Base-by-base conservation (phyloP, 2,113 vertebrate species). In the Etheostoma cragini region DNA sequence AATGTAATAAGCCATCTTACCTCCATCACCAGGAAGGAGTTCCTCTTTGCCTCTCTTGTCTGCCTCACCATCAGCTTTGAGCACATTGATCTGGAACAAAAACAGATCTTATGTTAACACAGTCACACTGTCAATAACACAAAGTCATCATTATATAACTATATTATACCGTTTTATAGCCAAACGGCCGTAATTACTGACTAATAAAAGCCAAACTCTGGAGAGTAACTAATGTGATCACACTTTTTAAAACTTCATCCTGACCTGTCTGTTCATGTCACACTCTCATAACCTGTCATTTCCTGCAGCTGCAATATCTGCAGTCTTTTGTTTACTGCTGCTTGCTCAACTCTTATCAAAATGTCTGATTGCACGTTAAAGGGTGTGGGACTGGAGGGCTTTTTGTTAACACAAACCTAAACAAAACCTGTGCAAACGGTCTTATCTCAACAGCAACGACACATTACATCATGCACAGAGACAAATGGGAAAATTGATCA, bases 51-150 rank as follows among this genome's bases (percentile, higher is more conserved):
- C 53, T 22, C n/a, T 80, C 52, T 74, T 33, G 13, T 77, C 81
- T 16, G 3, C 30, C 4, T 70, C 69, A 22, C 10, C 10, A 3
- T 79, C 68, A 8, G 49, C 64, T 79, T 75, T 83, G 70, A 91
- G 76, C 21, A 42, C 58, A 63, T 61, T 47, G 46, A 90, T 87
- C 93, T 94, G 70, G 1, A 76, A 87, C 35, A 82, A 16, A 80
- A 71, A 57, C 52, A 74, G 4, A 66, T 5, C 13, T 65, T 30
- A 52, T 2, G 8, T 72, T 64, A 12, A 79, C 19, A 70, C 4
- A 42, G 4, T 33, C 6, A 6, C 6, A 19, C 14, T 22, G 12
- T 35, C 8, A 72, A 52, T 6, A 47, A 38, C 2, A 67, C 14
- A 46, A 64, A 61, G 2, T 53, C 56, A 74, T 12, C n/a, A 61